Evolutionary conservation across 2,113 vertebrate species (phyloP).

Genomic region (human (Homo sapiens)): DNA sequence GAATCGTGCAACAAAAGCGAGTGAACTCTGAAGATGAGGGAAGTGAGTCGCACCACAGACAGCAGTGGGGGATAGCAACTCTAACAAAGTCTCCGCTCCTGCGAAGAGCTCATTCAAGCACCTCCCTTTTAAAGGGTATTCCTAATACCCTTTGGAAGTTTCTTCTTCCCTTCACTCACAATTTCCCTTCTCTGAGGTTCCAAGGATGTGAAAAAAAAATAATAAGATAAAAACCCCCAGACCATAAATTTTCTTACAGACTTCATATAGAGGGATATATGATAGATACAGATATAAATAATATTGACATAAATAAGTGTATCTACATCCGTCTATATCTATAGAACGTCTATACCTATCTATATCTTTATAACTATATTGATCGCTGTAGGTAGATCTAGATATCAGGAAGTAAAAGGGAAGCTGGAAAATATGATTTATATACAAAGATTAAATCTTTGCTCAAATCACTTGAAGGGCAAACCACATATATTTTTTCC

Average conservation of each 20-base stretch:
- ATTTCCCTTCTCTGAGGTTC: neutral
- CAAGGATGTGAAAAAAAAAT: neutral
- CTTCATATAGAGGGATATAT: neutral
- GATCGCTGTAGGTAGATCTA: neutral
- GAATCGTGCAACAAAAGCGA: neutral
- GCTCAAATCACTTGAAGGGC: neutral
- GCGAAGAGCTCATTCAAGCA: fast-evolving
- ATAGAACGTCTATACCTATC: neutral
- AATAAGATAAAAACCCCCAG: neutral
- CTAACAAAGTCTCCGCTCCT: neutral
- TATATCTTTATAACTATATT: neutral
- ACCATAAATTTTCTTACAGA: neutral
- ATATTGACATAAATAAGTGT: neutral
- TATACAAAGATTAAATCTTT: neutral
- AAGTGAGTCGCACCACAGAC: fast-evolving
- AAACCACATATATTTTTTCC: neutral
- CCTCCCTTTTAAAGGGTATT: neutral
- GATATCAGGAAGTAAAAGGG: neutral
- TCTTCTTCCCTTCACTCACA: neutral
- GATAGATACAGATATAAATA: neutral
- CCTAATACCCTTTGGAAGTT: fast-evolving
- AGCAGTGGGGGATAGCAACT: neutral
- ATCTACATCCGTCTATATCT: neutral
- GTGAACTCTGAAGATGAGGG: neutral
- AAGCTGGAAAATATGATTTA: neutral